phyloP scores from a whole-genome alignment of 2,797 vertebrate species.

The Octomys mimax region DNA sequence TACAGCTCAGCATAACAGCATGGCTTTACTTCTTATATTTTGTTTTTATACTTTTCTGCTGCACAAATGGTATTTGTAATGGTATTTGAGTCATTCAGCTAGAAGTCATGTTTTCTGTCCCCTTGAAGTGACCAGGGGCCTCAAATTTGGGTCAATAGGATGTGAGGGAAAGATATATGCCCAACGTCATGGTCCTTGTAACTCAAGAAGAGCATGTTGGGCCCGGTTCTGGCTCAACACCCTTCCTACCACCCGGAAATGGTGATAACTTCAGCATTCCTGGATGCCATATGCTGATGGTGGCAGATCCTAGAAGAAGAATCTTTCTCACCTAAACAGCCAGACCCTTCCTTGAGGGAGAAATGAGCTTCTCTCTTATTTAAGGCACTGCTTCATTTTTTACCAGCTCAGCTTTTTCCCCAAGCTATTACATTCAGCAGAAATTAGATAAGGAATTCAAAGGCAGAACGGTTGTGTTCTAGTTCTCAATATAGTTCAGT shows the following conservation, averaged over 20 bases:
- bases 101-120: background rate
- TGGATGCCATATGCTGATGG: slow-evolving; percentile 25
- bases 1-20: too few relatives aligned
- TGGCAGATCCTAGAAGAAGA: background rate
- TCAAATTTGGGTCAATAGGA: background rate
- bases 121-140: background rate
- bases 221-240: slow-evolving; percentile 48
- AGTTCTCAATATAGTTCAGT: background rate
- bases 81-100: background rate
- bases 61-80: background rate
- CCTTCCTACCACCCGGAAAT: slow-evolving; percentile 33
- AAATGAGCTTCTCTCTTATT: background rate
- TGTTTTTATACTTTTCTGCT: background rate
- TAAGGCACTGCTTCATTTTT: background rate
- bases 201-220: background rate
- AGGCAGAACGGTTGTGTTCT: background rate
- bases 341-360: background rate
- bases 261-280: slow-evolving; percentile 36
- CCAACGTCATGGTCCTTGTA: background rate
- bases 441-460: background rate
- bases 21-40: too few relatives aligned
- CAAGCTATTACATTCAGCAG: background rate
- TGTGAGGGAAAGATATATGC: slow-evolving; percentile 18
- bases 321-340: background rate
- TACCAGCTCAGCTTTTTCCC: slow-evolving; percentile 19